Percentiles rank a stretch among this genome's conserved stretches.
Evolutionary conservation across 2,888 invertebrate genomes (phyloP).

Genomic region (Listrodromus nycthemerus): DNA sequence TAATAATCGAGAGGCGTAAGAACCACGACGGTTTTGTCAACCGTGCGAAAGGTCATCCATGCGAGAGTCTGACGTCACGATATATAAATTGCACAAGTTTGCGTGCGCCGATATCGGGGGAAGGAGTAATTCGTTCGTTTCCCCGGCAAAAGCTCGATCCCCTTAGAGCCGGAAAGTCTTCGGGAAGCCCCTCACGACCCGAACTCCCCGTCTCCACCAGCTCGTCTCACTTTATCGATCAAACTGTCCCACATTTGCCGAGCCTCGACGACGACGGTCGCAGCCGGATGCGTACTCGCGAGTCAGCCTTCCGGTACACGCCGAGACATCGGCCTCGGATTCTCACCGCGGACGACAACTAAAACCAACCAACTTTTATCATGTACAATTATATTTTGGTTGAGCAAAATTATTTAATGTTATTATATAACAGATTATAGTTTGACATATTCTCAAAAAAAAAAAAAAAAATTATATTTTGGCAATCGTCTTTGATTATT

Average conservation of each 20-base stretch:
- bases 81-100: not conserved
- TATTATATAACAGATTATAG: too few relatives aligned
- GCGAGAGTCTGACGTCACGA: not conserved
- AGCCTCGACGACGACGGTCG: slow-evolving; percentile 38
- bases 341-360: not conserved
- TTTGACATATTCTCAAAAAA: too few relatives aligned
- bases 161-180: slow-evolving; percentile 39
- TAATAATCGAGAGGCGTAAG: slow-evolving; percentile 6
- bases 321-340: slow-evolving; percentile 13
- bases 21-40: slow-evolving; percentile 12
- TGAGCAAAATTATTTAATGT: too few relatives aligned
- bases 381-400: slow-evolving; percentile 32
- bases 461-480: slow-evolving; percentile 32
- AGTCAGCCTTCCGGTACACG: slow-evolving; percentile 49
- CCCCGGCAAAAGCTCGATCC: slow-evolving; percentile 11
- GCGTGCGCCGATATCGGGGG: not conserved
- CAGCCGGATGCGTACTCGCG: slow-evolving; percentile 16
- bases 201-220: slow-evolving; percentile 14
- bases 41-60: slow-evolving; percentile 30
- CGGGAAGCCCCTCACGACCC: slow-evolving; percentile 51
- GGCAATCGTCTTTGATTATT: slow-evolving; percentile 28
- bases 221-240: slow-evolving; percentile 71
- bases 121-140: slow-evolving; percentile 6
- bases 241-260: slow-evolving; percentile 75
- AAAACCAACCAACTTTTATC: not conserved